Evolutionary conservation across 2,888 invertebrate species (phyloP), one percentile per base, ranked within the genome.

Genomic region (Argynnis bischoffii): DNA sequence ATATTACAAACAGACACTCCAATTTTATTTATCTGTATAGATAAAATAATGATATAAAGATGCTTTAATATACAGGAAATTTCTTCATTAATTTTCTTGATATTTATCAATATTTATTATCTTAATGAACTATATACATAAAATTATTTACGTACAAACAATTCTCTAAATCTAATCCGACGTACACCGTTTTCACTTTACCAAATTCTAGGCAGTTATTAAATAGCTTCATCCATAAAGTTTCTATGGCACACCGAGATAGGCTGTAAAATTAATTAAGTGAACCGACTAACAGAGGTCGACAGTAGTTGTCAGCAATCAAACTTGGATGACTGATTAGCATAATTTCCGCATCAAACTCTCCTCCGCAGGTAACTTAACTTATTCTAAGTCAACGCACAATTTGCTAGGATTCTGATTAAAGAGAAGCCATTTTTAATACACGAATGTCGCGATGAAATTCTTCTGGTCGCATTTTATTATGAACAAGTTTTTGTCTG

Each of bases 231-330:
- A 66, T 69, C 63, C 63, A 66, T 66, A 59, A 71, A 66, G 66
- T 66, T 67, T 60, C 63, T 67, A 69, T 69, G 63, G 61, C 35
- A 55, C 63, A 56, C 61, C 59, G 63, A 55, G 65, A 63, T 69
- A 66, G 67, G 69, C 66, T 59, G 70, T 74, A 64, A 75, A 74
- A 74, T 75, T 72, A 75, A 75, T 75, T 72, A 73, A 70, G 69
- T 71, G 73, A 69, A 66, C 74, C 67, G 51, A 65, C 69, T 66
- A 57, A 69, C 65, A 63, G 63, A 66, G 64, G 68, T 63, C 66
- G 66, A 53, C 69, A 65, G 69, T 70, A 69, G 68, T 72, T 71
- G 74, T 71, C 71, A 66, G 74, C 70, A 74, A 75, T 75, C 75
- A 75, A 75, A 74, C 69, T 71, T 70, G 67, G 69, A 53, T 63